Evolutionary conservation across 2,797 vertebrate species (phyloP).

Genomic region (Acrossocheilus wenchowensis): DNA sequence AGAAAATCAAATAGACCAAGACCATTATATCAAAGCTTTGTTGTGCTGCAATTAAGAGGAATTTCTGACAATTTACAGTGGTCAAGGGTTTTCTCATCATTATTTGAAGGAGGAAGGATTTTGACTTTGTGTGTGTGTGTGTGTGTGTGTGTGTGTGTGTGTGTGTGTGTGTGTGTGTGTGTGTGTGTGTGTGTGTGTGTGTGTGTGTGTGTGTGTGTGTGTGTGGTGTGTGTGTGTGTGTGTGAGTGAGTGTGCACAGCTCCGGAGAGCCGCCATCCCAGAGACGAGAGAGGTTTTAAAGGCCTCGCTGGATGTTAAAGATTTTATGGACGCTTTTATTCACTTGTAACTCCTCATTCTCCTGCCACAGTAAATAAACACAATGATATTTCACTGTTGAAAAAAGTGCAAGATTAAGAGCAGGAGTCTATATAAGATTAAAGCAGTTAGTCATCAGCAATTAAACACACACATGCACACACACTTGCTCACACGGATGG

Average conservation of each 20-base stretch:
- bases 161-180: no score
- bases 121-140: slow-evolving; percentile 5
- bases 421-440: not conserved
- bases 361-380: slow-evolving; percentile 52
- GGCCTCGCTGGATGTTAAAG: slow-evolving; percentile 29
- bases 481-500: not conserved
- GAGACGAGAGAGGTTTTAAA: slow-evolving; percentile 41
- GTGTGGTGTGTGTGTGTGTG: not conserved
- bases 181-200: no score
- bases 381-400: slow-evolving; percentile 49
- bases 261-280: slow-evolving; percentile 15
- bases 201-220: no score
- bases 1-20: slow-evolving; percentile 22
- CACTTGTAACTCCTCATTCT: slow-evolving; percentile 43
- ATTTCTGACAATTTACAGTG: slow-evolving; percentile 29
- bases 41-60: slow-evolving; percentile 35
- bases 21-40: slow-evolving; percentile 38
- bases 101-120: slow-evolving; percentile 48
- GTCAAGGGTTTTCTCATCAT: slow-evolving; percentile 45
- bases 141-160: not conserved
- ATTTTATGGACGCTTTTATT: slow-evolving; percentile 54
- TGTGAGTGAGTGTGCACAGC: not conserved
- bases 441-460: not conserved
- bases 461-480: slow-evolving; percentile 1
- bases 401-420: slow-evolving; percentile 23